phyloP scores from a whole-genome alignment of 2,113 vertebrate genomes.

The Forbesichthys agassizii region DNA sequence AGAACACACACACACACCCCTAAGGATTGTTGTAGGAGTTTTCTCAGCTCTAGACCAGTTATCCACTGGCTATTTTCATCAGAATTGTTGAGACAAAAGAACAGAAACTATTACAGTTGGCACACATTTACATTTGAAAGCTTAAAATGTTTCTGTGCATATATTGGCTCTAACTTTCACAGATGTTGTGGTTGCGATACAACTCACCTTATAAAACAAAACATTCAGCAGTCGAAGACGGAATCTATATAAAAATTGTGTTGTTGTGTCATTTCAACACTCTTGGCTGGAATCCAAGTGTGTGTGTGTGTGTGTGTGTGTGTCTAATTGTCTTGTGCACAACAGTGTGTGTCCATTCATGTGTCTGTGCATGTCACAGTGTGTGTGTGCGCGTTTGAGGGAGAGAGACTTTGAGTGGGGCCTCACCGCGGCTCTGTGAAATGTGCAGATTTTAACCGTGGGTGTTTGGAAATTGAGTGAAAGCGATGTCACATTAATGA shows the following conservation, averaged over 20 bases:
- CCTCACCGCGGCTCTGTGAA: conserved; percentile 48
- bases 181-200: neutral
- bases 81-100: conserved; percentile 50
- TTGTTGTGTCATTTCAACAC: neutral
- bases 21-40: conserved; percentile 54
- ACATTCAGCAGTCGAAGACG: too few species aligned
- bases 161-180: conserved; percentile 16
- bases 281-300: neutral
- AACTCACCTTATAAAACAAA: too few species aligned
- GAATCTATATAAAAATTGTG: neutral
- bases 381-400: neutral
- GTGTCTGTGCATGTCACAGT: neutral
- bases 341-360: neutral
- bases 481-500: conserved; percentile 83
- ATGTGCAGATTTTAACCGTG: conserved; percentile 68
- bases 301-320: neutral
- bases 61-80: conserved; percentile 40
- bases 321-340: neutral
- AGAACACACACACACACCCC: conserved; percentile 31
- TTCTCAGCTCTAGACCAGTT: conserved; percentile 55
- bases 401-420: conserved; percentile 32
- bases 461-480: conserved; percentile 79
- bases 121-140: conserved; percentile 40
- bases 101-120: conserved; percentile 37
- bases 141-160: neutral